Percentiles rank a stretch among this genome's conserved stretches.
Conservation (phyloP, 2,113 vertebrate species). For the Amphiprion percula region DNA sequence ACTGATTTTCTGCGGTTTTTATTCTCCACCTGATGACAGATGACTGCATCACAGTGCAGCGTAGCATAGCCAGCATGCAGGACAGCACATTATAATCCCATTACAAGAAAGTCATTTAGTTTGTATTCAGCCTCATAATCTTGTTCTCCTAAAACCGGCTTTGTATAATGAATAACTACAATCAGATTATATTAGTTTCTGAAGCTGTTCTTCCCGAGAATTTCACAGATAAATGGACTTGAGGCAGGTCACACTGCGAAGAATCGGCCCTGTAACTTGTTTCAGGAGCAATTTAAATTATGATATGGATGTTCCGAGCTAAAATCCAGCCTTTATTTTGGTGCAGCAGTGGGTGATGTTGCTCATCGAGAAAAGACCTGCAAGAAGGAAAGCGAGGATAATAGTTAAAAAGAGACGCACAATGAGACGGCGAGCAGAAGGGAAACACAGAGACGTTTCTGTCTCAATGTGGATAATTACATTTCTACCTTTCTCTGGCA, state of each 20-base stretch:
- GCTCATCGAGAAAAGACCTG: slow-evolving; percentile 37
- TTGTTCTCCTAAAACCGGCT: slow-evolving; percentile 19
- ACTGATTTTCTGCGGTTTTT: background rate
- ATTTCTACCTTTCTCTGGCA: slow-evolving; percentile 79
- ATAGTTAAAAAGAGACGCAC: slow-evolving; percentile 41
- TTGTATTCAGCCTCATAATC: slow-evolving; percentile 15
- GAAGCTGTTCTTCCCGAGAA: background rate
- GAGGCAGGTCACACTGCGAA: background rate
- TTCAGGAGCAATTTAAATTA: background rate
- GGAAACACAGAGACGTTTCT: slow-evolving; percentile 53
- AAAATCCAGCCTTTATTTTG: background rate
- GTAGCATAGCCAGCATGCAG: slow-evolving; percentile 6
- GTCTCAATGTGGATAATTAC: slow-evolving; percentile 78
- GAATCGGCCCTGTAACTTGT: background rate
- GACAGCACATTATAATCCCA: slow-evolving; percentile 36
- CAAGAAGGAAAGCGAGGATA: slow-evolving; percentile 25
- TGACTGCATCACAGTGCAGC: slow-evolving; percentile 8
- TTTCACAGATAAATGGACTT: slow-evolving; percentile 6
- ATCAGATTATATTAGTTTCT: background rate
- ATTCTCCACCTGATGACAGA: slow-evolving; percentile 14
- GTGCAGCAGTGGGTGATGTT: slow-evolving; percentile 16
- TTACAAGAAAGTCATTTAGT: slow-evolving; percentile 49
- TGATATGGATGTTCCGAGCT: slow-evolving; percentile 5
- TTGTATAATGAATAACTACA: slow-evolving; percentile 22
- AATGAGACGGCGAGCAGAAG: slow-evolving; percentile 43